Percentiles rank a stretch among this genome's conserved stretches.
Evolutionary conservation across 2,113 vertebrate species (phyloP).

Genomic region (Xenopus borealis): DNA sequence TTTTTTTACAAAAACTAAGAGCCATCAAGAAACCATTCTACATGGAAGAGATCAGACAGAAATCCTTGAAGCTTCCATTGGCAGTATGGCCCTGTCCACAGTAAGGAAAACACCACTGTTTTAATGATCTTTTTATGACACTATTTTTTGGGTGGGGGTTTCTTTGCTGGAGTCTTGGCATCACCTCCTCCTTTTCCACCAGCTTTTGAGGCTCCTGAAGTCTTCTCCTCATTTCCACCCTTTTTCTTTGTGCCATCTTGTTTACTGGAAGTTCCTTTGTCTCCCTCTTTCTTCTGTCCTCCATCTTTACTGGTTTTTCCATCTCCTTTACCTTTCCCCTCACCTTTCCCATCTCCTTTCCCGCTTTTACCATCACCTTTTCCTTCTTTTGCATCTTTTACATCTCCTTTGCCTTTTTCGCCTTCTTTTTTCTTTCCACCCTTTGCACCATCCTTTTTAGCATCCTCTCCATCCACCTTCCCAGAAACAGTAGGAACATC

Average conservation of each 20-base stretch:
- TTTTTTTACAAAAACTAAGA: neutral
- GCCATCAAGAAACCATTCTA: neutral
- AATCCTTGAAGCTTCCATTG: slow-evolving; percentile 1
- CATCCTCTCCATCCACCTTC: slow-evolving; percentile 48
- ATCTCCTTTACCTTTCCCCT: slow-evolving; percentile 8
- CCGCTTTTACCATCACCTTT: slow-evolving; percentile 48
- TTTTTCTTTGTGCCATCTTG: slow-evolving; percentile 15
- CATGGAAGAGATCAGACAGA: neutral
- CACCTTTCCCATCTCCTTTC: neutral
- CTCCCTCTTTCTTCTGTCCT: neutral
- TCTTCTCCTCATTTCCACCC: slow-evolving; percentile 6
- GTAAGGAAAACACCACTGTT: neutral
- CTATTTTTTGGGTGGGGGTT: slow-evolving; percentile 50
- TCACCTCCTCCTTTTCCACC: slow-evolving; percentile 20
- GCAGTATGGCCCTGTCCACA: neutral
- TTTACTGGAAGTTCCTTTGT: neutral
- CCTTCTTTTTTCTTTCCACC: slow-evolving; percentile 30
- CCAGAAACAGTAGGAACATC: slow-evolving; percentile 51
- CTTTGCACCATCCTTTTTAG: slow-evolving; percentile 47
- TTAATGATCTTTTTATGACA: neutral
- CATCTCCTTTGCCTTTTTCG: slow-evolving; percentile 44
- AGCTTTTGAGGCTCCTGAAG: slow-evolving; percentile 33
- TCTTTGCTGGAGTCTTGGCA: slow-evolving; percentile 51
- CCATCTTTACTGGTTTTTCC: neutral
- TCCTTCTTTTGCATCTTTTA: slow-evolving; percentile 47